Evolutionary conservation across 1,140 invertebrate genomes (phyloP).

Genomic region (Harpegnathos saltator): DNA sequence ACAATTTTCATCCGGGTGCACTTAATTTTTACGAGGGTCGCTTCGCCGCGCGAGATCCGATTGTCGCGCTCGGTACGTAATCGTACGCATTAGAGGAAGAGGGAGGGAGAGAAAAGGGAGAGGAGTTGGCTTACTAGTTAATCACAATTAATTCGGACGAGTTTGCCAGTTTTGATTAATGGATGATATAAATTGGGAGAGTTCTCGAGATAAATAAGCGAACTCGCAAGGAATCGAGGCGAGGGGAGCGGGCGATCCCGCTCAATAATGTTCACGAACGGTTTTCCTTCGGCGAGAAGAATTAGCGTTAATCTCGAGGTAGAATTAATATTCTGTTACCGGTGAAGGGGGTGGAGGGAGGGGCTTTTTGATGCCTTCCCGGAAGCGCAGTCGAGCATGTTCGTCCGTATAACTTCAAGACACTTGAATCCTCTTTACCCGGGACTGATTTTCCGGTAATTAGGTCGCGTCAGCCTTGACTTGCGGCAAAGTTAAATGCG

Average conservation of each 20-base stretch:
- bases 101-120: too few species aligned
- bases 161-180: too few species aligned
- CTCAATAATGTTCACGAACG: background rate
- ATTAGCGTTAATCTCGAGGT: conserved; percentile 23
- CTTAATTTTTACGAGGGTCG: conserved; percentile 28
- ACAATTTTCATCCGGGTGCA: conserved; percentile 22
- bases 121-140: too few species aligned
- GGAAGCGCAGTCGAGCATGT: conserved; percentile 16
- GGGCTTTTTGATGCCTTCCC: conserved; percentile 14
- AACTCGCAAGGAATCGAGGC: background rate
- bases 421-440: conserved; percentile 42
- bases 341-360: too few species aligned
- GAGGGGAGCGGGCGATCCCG: background rate
- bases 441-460: conserved; percentile 41
- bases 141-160: too few species aligned
- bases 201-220: background rate
- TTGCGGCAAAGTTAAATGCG: conserved; percentile 36
- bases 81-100: background rate
- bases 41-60: background rate
- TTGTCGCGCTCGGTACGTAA: conserved; percentile 7
- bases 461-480: conserved; percentile 32
- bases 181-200: background rate
- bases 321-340: conserved; percentile 1
- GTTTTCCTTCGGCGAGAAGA: background rate
- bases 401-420: conserved; percentile 39